Evolutionary conservation across 2,888 invertebrate genomes (phyloP).

Genomic region (Melieria picta): DNA sequence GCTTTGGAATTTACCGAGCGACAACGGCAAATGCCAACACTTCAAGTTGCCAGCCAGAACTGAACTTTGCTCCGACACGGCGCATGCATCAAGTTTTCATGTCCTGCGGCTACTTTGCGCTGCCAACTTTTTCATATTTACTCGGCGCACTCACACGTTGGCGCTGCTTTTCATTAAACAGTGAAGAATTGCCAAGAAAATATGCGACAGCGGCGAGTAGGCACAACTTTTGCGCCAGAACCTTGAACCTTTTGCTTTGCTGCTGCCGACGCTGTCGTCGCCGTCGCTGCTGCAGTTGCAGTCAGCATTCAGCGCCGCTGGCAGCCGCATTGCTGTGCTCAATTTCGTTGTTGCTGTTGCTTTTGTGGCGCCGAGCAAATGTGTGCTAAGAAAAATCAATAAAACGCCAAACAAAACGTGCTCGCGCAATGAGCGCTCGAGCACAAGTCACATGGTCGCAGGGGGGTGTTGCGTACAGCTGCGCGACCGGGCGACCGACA

Average conservation of each 20-base stretch:
- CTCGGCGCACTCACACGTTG: no score
- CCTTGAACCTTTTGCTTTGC: conserved; percentile 55
- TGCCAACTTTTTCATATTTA: not conserved
- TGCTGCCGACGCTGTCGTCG: conserved; percentile 9
- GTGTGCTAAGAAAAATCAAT: conserved; percentile 37
- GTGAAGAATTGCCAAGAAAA: not conserved
- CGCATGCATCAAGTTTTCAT: not conserved
- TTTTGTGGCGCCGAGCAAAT: conserved; percentile 21
- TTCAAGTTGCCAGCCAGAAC: not conserved
- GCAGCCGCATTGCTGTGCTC: conserved; percentile 5
- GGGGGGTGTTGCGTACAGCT: no score
- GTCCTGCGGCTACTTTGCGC: not conserved
- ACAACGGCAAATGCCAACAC: not conserved
- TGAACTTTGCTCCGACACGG: not conserved
- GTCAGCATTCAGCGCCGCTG: not conserved
- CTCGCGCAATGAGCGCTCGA: conserved; percentile 22
- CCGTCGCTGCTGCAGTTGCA: conserved; percentile 29
- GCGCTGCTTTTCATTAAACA: not conserved
- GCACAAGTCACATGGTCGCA: conserved; percentile 26
- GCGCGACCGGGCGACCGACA: not conserved
- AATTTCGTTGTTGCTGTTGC: not conserved
- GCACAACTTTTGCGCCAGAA: conserved; percentile 31
- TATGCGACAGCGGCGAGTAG: not conserved
- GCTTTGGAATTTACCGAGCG: no score
- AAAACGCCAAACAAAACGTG: conserved; percentile 29